phyloP scores from a whole-genome alignment of 2,888 invertebrate species.

The Cheilosia vulpina region DNA sequence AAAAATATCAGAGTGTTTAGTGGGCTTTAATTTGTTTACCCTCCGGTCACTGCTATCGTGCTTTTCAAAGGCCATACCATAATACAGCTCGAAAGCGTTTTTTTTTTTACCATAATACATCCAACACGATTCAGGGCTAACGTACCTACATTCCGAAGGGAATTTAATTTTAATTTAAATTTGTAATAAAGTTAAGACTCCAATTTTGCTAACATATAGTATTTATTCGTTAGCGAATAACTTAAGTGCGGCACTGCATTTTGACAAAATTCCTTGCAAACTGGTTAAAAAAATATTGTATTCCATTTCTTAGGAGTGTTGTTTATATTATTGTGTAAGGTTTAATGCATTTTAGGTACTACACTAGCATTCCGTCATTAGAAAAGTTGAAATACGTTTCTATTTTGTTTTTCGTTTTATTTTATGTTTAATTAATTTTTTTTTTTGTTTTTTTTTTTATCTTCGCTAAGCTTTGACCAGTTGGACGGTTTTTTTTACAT shows the following conservation, averaged over 20 bases:
- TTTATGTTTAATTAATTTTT: background rate
- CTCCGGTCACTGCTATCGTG: too few species aligned
- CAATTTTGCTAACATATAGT: constrained; percentile 5
- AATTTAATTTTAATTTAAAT: too few species aligned
- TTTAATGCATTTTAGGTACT: background rate
- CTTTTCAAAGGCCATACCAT: too few species aligned
- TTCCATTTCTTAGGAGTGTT: background rate
- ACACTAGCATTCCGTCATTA: constrained; percentile 29
- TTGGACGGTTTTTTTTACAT: constrained; percentile 49
- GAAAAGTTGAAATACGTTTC: constrained; percentile 41
- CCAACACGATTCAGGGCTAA: too few species aligned
- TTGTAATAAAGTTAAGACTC: background rate
- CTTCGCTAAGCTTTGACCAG: constrained; percentile 50
- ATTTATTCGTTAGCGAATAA: constrained; percentile 7
- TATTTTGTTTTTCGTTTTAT: constrained; percentile 20
- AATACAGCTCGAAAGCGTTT: too few species aligned
- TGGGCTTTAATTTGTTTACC: too few species aligned
- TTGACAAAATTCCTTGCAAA: too few species aligned
- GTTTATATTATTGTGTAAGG: background rate
- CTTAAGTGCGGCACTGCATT: background rate
- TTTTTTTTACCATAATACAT: too few species aligned
- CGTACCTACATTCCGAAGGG: too few species aligned
- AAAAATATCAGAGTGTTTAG: too few species aligned
- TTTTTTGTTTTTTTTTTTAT: background rate
- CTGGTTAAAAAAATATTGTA: background rate